These are phyloP conservation scores for Pachymerium ferrugineum DNA, from an alignment of 2,888 invertebrate genomes.

Conservation along the genomic window DNA sequence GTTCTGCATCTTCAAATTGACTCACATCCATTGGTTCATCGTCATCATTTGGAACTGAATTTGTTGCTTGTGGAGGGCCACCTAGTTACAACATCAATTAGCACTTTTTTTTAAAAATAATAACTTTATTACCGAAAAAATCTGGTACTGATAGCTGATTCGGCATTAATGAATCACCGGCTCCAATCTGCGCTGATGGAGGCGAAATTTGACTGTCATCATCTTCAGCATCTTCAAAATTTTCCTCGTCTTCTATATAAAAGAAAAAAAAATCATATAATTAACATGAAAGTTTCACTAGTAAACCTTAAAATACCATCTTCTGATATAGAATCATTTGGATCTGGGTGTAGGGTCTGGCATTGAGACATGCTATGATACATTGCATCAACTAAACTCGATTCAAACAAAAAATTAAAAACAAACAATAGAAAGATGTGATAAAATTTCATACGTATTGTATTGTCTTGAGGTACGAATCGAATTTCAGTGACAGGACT, in stretches of 20 bases:
- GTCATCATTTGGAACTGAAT: constrained; percentile 41
- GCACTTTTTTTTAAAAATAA: too few species aligned
- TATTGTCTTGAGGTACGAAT: constrained; percentile 62
- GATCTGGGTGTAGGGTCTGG: constrained; percentile 74
- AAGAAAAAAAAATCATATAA: neutral
- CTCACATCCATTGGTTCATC: constrained; percentile 37
- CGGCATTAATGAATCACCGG: neutral
- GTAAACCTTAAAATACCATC: constrained; percentile 38
- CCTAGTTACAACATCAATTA: neutral
- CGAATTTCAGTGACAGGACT: constrained; percentile 60
- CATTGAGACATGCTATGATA: constrained; percentile 70
- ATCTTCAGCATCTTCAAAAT: constrained; percentile 31
- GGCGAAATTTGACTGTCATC: neutral
- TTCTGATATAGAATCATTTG: constrained; percentile 58
- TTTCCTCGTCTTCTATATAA: neutral
- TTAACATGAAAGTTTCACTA: neutral
- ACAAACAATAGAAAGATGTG: neutral
- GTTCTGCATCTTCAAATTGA: constrained; percentile 38
- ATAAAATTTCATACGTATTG: constrained; percentile 47
- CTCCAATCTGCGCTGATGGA: neutral
- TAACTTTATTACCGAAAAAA: neutral
- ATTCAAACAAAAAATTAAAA: constrained; percentile 35
- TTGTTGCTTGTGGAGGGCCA: neutral
- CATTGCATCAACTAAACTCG: constrained; percentile 59
- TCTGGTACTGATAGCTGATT: neutral